Base-by-base conservation (phyloP, 1,140 invertebrate species). In the Cydia amplana region DNA sequence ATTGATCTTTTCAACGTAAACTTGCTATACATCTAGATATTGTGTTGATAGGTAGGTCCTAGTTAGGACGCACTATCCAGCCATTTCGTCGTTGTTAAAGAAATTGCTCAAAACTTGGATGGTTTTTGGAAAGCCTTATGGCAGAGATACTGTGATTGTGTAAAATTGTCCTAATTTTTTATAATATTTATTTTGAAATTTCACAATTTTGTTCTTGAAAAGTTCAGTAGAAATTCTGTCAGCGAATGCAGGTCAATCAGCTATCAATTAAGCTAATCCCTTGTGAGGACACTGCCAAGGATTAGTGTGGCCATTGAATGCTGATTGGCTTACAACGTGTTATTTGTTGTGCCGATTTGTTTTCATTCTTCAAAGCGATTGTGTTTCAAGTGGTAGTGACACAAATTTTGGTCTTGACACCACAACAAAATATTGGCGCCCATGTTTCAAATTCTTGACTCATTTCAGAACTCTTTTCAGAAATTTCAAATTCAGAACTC, bases 261-360 rank as follows among this genome's bases (percentile, higher is more conserved):
- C n/a, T 28, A 70, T 73, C 12, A 65, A 75, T 40, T 43, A 43
- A 51, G 16, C 32, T 76, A 76, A 76, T 79, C 65, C 65, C 65
- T 73, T 73, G 65, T 67, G 73, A 76, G 32, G 43, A 60, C 70
- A 32, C 43, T 60, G 20, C 46, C 72, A 78, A 76, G 73, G 64
- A 79, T 74, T 76, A 74, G 73, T 63, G 28, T 70, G 65, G 32
- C n/a, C 25, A 65, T 63, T 49, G 70, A 76, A 51, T 74, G 74
- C 75, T 65, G 49, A 78, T 77, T 77, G 76, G 73, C 49, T 74
- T 77, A 43, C 72, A 77, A 67, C 67, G 74, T 70, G 43, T 74
- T 74, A 74, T 25, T 73, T 67, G 49, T 74, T 32, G 64, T 74
- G 63, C 63, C 63, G 65, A 74, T 74, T 77, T 70, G 75, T 70